Percentiles rank a stretch among this genome's conserved stretches.
Conservation (phyloP, 2,797 vertebrate genomes). For the Pogonophryne albipinna region DNA sequence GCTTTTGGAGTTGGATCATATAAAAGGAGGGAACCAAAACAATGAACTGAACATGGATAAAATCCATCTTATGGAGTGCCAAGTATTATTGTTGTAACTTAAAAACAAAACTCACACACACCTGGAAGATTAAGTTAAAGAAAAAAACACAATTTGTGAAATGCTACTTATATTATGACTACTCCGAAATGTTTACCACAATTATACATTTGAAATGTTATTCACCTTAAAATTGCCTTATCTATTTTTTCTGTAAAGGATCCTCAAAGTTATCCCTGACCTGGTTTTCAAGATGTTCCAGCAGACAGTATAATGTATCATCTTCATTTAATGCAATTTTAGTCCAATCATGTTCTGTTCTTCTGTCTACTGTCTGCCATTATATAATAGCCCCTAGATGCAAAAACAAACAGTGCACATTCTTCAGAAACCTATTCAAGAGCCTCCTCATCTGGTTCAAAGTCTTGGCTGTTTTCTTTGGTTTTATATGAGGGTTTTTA, state of each 20-base stretch:
- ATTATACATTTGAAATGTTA: no score
- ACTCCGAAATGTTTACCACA: not conserved
- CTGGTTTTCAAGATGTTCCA: not conserved
- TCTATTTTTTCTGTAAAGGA: not conserved
- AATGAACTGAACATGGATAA: not conserved
- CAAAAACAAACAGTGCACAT: conserved; percentile 36
- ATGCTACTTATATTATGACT: no score
- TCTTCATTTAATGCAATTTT: not conserved
- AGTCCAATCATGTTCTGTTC: not conserved
- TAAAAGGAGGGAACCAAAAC: not conserved
- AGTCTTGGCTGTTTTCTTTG: conserved; percentile 55
- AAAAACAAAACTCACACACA: no score
- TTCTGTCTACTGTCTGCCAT: not conserved
- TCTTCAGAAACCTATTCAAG: conserved; percentile 39
- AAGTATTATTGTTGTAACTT: no score
- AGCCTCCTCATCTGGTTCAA: conserved; percentile 63
- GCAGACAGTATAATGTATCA: not conserved
- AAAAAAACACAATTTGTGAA: no score
- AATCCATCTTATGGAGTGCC: not conserved
- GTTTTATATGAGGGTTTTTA: conserved; percentile 64
- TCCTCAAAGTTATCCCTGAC: not conserved
- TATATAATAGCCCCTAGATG: conserved; percentile 19
- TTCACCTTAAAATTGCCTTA: not conserved
- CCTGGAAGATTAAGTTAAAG: not conserved
- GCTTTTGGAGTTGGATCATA: conserved; percentile 19